Base-by-base conservation (phyloP, 1,140 invertebrate species). In the Ostrea denselamellosa region DNA sequence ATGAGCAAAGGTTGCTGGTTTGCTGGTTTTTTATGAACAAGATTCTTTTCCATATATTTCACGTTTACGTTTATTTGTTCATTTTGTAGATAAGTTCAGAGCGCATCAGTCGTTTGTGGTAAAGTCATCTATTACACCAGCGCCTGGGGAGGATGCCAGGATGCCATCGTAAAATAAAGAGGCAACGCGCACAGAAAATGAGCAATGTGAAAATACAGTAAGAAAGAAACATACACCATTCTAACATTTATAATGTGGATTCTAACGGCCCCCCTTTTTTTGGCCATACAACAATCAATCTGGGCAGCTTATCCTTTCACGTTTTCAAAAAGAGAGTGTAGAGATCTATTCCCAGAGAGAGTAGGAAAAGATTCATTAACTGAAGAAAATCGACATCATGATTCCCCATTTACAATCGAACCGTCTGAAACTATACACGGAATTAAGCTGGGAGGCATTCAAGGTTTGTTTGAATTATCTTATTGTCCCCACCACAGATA, bases 241-340 rank as follows among this genome's bases (percentile, higher is more conserved):
- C 9, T 12, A 28, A 77, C 14, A 77, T 77, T 77, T 34, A 77
- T 77, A 77, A 77, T 77, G 68, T 77, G 68, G 68, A 28, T 22
- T 77, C 28, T 77, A 77, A 2, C 68, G 68, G 68, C 28, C 68
- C 34, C 9, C 28, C 25, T 77, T 77, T 25, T 77, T 25, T 77
- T 77, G 68, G 10, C 68, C 25, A 34, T 34, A 14, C 68, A 77
- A 17, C 10, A 22, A 1, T 83, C 51, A 25, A 44, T 83, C 22
- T 83, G 44, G 82, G 14, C 82, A 53, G 82, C 82, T 54, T 83
- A 83, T 17, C 82, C 82, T 52, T 83, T 83, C 28, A 25, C 17
- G 4, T 83, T 53, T 34, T 52, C 34, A 9, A 44, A 83, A 19
- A 17, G 82, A 14, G 82, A 83, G 52, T 83, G 82, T 44, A 52